Evolutionary conservation across 1,140 invertebrate species (phyloP).

Genomic region (Tetragnatha versicolor): DNA sequence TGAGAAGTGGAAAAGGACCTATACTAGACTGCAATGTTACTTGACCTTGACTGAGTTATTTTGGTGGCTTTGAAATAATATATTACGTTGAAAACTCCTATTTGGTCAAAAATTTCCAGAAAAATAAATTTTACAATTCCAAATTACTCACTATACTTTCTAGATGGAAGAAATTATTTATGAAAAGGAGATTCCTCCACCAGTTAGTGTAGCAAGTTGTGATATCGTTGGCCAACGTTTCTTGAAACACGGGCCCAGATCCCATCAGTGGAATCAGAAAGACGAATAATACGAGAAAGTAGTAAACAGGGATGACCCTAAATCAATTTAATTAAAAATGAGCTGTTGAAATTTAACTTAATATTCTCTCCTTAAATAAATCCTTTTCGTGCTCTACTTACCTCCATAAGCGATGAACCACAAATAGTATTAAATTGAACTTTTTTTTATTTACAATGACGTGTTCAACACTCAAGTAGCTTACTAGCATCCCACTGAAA

Average conservation of each 20-base stretch:
- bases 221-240: conserved; percentile 28
- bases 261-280: conserved; percentile 47
- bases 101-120: no score
- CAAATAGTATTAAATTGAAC: conserved; percentile 48
- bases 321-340: no score
- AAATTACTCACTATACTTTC: conserved; percentile 63
- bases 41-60: no score
- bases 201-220: conserved; percentile 43
- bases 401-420: conserved; percentile 57
- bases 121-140: no score
- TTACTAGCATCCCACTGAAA: conserved; percentile 57
- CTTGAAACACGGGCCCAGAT: conserved; percentile 51
- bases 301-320: conserved; percentile 33
- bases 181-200: conserved; percentile 57
- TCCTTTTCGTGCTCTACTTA: background rate
- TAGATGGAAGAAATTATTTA: conserved; percentile 78
- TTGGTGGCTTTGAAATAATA: no score
- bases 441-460: conserved; percentile 26
- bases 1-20: no score
- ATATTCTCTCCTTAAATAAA: no score
- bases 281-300: conserved; percentile 15
- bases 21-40: no score
- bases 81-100: no score
- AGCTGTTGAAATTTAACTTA: no score
- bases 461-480: conserved; percentile 39